Base-by-base conservation (phyloP, 2,797 vertebrate genomes). In the Dendrocincla tyrannina region DNA sequence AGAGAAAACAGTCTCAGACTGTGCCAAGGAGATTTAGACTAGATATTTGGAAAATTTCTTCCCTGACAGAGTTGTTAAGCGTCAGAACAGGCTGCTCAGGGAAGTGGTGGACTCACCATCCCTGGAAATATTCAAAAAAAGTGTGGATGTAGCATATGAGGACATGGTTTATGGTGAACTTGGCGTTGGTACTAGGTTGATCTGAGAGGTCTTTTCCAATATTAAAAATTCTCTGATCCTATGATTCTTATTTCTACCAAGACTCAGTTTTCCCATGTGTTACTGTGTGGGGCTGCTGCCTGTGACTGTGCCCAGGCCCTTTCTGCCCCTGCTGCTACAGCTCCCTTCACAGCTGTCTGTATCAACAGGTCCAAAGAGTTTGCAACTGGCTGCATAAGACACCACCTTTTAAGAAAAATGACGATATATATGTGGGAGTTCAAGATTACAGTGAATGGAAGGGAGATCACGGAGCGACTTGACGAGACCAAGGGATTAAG, bases 81-180 rank as follows among this genome's bases (percentile, higher is more conserved):
- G 49, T 6, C 32, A 18, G 18, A 39, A 46, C 1, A 50, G n/a
- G 23, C 27, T 70, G 17, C 5, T 33, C 24, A 15, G 50, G 47
- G 20, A 50, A 56, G n/a, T n/a, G 9, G 4, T 37, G 24, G 20
- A 44, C 4, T 18, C 0, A 1, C 5, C 10, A 23, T 16, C 33
- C 13, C n/a, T 50, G 50, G 9, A 56, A 25, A 4, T 20, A 9
- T 20, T 69, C 10, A n/a, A 22, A 63, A n/a, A 24, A n/a, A 3
- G 1, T 20, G 19, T 22, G 42, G 9, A 5, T 49, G 3, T 27
- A 24, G 37, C 33, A 33, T 16, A 56, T 33, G 44, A 70, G 28
- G 56, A 22, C 11, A 16, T 3, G 8, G 3, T 52, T 13, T 25
- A 18, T 25, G 28, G n/a, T 56, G 14, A 63, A 37, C 16, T 16